Evolutionary conservation across 2,797 vertebrate species (phyloP).

Genomic region (Emydoidea blandingii): DNA sequence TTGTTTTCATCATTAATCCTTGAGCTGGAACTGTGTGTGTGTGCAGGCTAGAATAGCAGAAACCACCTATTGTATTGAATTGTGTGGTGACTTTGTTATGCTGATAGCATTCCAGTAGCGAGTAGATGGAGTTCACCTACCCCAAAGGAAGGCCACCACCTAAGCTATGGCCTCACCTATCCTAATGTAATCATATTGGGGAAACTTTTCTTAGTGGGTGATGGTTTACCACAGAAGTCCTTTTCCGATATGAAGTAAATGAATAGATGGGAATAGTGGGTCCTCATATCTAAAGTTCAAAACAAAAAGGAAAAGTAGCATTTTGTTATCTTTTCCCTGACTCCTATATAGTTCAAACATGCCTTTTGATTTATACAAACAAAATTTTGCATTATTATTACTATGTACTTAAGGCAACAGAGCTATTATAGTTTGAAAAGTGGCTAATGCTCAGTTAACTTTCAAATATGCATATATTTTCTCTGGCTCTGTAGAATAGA

Average conservation of each 20-base stretch:
- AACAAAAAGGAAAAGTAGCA: no score
- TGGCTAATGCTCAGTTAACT: conserved; percentile 29
- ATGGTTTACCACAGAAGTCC: no score
- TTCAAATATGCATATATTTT: background rate
- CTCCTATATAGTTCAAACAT: background rate
- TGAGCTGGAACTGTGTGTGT: background rate
- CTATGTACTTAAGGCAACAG: background rate
- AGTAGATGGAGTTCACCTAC: background rate
- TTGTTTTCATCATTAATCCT: background rate
- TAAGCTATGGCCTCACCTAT: no score
- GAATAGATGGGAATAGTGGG: no score
- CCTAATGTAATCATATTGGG: no score
- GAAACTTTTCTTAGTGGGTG: no score
- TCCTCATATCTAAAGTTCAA: no score
- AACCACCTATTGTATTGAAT: background rate
- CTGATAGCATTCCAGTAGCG: background rate
- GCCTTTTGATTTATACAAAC: conserved; percentile 16
- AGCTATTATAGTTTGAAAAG: conserved; percentile 30
- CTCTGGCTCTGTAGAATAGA: conserved; percentile 4
- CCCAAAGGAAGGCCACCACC: background rate
- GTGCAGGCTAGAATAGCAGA: background rate
- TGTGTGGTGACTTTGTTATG: background rate
- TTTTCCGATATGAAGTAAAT: no score
- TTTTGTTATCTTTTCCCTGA: no score
- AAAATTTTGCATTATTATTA: background rate